Evolutionary conservation across 2,797 vertebrate species (phyloP), one percentile per base, ranked within the genome.

Genomic region (Fistularia tabacaria): DNA sequence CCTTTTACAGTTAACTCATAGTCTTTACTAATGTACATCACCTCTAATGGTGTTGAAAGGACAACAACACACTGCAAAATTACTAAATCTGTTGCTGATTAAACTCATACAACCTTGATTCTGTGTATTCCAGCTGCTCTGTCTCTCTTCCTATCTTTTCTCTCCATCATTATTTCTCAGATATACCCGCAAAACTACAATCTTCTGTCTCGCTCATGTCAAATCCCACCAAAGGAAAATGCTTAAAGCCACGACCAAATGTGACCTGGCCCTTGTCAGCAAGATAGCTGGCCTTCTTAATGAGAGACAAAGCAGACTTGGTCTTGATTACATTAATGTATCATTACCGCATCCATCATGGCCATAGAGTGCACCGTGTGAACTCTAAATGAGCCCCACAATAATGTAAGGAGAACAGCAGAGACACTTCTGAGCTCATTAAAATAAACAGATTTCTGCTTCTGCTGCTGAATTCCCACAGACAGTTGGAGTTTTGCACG

Each of bases 391-490:
- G 83, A 84, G 83, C 76, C 73, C 77, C 63, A 61, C 63, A 62
- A 71, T 76, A 85, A 80, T 69, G 73, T 73, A 83, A 80, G 67
- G 73, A 73, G 76, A 87, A 82, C 60, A 79, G 72, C 77, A 84
- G 81, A 87, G 87, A 89, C 81, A 86, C 82, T 85, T 86, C 76
- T 87, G 84, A 87, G 83, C 73, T 89, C 82, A 87, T 86, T 87
- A 82, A 88, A 87, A 86, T 85, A 87, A 87, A 89, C 86, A 85
- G 76, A 86, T 83, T 83, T 84, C 81, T 83, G 81, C 82, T 85
- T 77, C 86, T 81, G 84, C 81, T 85, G 78, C 86, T 72, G 71
- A 82, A 84, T 86, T 89, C 85, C 85, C 82, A 89, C 77, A 83
- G 82, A 81, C 73, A 69, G 57, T 59, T 71, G 66, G 10, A 74